phyloP scores from a whole-genome alignment of 2,888 invertebrate species.

The Sminthurinus aureus region DNA sequence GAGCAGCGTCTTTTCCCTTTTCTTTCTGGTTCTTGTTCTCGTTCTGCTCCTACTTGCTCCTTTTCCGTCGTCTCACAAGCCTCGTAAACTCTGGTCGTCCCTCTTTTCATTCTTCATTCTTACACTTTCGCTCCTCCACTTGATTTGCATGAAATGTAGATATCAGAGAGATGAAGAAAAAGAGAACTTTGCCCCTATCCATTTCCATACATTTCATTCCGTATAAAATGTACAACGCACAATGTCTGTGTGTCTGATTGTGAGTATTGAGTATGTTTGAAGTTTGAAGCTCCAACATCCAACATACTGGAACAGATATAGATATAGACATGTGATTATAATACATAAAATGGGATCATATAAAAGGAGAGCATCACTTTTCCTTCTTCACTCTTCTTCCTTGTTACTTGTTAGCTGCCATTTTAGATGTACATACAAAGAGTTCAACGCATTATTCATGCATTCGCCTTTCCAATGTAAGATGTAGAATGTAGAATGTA shows the following conservation, averaged over 20 bases:
- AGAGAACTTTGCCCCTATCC: no score
- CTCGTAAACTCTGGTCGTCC: background rate
- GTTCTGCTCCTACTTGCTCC: background rate
- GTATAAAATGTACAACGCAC: background rate
- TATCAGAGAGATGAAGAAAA: no score
- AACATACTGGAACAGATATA: no score
- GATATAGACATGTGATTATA: no score
- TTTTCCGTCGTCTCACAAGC: background rate
- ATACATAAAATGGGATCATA: no score
- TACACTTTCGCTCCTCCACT: background rate
- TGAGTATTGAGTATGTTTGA: no score
- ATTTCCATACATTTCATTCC: background rate
- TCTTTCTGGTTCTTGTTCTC: conserved; percentile 10
- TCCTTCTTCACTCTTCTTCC: background rate
- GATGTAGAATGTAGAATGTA: no score
- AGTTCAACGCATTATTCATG: no score
- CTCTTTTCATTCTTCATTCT: conserved; percentile 2
- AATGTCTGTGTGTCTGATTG: background rate
- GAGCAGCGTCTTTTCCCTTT: conserved; percentile 13
- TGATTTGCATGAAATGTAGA: background rate
- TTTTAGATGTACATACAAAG: background rate
- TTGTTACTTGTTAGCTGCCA: background rate
- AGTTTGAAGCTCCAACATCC: no score
- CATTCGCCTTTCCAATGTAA: background rate
- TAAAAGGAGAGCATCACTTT: background rate